Evolutionary conservation across 1,140 invertebrate genomes (phyloP), one percentile per base, ranked within the genome.

Genomic region (Drosophila serrata): DNA sequence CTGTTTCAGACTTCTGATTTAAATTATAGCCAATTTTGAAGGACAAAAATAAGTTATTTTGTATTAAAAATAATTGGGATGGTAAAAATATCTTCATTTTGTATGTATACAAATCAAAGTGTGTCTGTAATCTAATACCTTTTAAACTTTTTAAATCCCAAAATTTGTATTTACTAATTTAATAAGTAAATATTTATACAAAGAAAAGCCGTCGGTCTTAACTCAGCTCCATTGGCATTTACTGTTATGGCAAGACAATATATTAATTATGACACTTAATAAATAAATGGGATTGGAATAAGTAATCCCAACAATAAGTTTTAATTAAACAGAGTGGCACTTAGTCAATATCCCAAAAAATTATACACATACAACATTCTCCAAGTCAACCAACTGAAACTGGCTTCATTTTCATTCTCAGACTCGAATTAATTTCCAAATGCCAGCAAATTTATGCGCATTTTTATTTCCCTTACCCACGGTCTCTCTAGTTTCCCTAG

Each of bases 371-470:
- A 3, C 6, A 19, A 22, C 29, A 64, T 48, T 64, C 19, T 64
- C 33, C 19, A 42, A 19, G n/a, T n/a, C 45, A 35, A 51, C 67
- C 39, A 45, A 13, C 37, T 17, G 33, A 56, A 48, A 77, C 39
- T 42, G 49, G 29, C 61, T 37, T 37, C 35, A 55, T 67, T 67
- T 76, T 45, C 72, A 67, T 67, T 60, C 37, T 29, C 45, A 46
- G 60, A 65, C 27, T 61, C 61, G 6, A 60, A 78, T 79, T 79
- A 79, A 79, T 78, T 65, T 73, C 22, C 51, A 78, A 78, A 78
- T 78, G 64, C 76, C 75, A 70, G 48, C 49, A 70, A 79, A 79
- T 73, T 79, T 79, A 79, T 79, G 76, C 67, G 40, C 67, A 78
- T 60, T 69, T 72, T 48, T 64, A 55, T 60, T 59, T 53, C 33